A percentile compares a stretch with the other conserved stretches of the same genome.
Evolutionary conservation across 2,888 invertebrate species (phyloP).

Genomic region (Dynastes maya): DNA sequence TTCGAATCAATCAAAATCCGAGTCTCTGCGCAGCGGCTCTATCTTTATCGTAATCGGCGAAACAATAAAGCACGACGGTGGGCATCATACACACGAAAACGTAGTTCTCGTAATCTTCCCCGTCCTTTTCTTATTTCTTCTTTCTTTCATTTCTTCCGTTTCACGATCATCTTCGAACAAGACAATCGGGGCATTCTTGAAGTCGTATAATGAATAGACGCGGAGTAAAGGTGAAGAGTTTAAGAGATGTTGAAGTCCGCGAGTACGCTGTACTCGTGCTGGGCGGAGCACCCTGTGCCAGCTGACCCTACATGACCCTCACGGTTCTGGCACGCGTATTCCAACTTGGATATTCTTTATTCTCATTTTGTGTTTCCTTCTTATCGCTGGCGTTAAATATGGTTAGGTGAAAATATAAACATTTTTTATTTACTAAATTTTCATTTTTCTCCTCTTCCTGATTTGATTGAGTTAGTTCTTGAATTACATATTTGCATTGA

Average conservation of each 20-base stretch:
- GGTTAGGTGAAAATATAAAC: neutral
- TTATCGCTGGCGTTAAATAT: neutral
- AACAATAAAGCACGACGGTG: slow-evolving; percentile 35
- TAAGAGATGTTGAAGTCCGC: slow-evolving; percentile 50
- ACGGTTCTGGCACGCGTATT: slow-evolving; percentile 61
- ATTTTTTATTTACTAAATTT: no score
- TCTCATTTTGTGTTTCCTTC: slow-evolving; percentile 27
- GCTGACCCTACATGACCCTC: slow-evolving; percentile 60
- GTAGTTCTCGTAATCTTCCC: slow-evolving; percentile 8
- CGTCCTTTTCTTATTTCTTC: slow-evolving; percentile 6
- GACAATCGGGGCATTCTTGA: slow-evolving; percentile 40
- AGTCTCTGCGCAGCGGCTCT: slow-evolving; percentile 16
- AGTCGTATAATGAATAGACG: slow-evolving; percentile 51
- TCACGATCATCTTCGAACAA: slow-evolving; percentile 36
- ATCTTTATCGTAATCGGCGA: slow-evolving; percentile 34
- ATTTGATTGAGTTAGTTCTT: no score
- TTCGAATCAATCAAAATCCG: slow-evolving; percentile 25
- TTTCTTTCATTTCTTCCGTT: slow-evolving; percentile 27
- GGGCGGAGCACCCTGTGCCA: slow-evolving; percentile 57
- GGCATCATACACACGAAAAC: slow-evolving; percentile 25
- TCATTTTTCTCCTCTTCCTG: no score
- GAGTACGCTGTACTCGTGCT: slow-evolving; percentile 53
- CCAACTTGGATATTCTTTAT: slow-evolving; percentile 50
- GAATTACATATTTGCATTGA: no score
- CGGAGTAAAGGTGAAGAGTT: slow-evolving; percentile 51